Evolutionary conservation across 1,140 invertebrate genomes (phyloP).

Genomic region (Linepithema humile): DNA sequence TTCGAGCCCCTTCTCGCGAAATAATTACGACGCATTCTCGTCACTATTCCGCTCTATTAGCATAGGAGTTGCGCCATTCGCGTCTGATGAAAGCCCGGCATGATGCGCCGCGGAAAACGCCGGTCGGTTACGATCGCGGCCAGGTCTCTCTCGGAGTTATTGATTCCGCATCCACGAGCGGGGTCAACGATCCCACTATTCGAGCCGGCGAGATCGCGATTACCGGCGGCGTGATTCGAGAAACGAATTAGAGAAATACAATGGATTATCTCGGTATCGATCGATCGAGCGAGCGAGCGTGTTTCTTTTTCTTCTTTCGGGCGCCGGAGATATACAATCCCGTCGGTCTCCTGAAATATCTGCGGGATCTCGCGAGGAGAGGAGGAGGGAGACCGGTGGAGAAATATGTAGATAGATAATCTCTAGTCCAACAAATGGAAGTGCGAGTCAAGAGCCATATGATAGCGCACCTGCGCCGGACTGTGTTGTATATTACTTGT

Average conservation of each 20-base stretch:
- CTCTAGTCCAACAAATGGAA: constrained; percentile 61
- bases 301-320: constrained; percentile 23
- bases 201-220: constrained; percentile 56
- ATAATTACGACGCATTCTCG: not conserved
- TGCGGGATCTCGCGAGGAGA: constrained; percentile 33
- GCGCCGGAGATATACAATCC: constrained; percentile 57
- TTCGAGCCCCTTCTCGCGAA: not conserved
- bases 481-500: constrained; percentile 47
- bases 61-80: constrained; percentile 4
- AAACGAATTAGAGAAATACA: constrained; percentile 71
- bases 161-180: constrained; percentile 25
- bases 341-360: constrained; percentile 58
- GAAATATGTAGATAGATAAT: constrained; percentile 71
- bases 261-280: constrained; percentile 68
- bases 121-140: not conserved
- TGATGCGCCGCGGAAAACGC: not conserved
- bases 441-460: constrained; percentile 46
- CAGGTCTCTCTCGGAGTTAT: constrained; percentile 27
- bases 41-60: constrained; percentile 16
- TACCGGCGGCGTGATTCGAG: constrained; percentile 37
- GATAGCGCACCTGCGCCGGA: constrained; percentile 33
- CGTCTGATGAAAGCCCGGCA: constrained; percentile 21
- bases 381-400: not conserved
- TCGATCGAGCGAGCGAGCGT: constrained; percentile 45
- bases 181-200: constrained; percentile 41